Conservation (phyloP, 2,888 invertebrate species). For the Diachrysia chrysitis region DNA sequence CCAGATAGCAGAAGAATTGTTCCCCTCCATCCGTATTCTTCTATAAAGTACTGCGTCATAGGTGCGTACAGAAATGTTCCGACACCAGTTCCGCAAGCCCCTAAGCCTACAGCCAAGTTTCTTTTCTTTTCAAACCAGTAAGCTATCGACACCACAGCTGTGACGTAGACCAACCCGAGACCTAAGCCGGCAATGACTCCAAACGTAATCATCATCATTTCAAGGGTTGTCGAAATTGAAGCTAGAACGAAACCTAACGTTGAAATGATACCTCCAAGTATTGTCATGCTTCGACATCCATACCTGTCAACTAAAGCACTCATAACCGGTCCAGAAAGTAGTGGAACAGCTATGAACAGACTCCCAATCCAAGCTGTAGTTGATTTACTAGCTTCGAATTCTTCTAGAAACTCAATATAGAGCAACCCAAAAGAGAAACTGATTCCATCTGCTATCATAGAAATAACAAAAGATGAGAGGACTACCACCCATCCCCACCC, state of each 20-base stretch:
- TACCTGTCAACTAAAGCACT: slow-evolving; percentile 95
- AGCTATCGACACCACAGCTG: slow-evolving; percentile 96
- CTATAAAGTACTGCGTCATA: slow-evolving; percentile 93
- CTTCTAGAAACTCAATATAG: slow-evolving; percentile 94
- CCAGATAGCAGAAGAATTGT: slow-evolving; percentile 94
- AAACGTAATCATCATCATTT: slow-evolving; percentile 95
- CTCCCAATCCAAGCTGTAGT: slow-evolving; percentile 97
- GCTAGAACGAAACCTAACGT: slow-evolving; percentile 94
- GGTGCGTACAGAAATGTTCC: slow-evolving; percentile 97
- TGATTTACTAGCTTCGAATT: slow-evolving; percentile 94
- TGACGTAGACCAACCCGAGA: slow-evolving; percentile 95
- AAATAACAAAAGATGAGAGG: slow-evolving; percentile 94
- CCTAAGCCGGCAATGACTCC: slow-evolving; percentile 96
- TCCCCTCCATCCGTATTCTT: slow-evolving; percentile 95
- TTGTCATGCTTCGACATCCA: slow-evolving; percentile 94
- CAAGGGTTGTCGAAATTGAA: slow-evolving; percentile 92
- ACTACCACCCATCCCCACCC: slow-evolving; percentile 98
- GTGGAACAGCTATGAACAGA: slow-evolving; percentile 96
- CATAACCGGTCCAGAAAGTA: slow-evolving; percentile 95
- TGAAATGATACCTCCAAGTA: slow-evolving; percentile 92
- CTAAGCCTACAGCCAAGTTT: slow-evolving; percentile 95
- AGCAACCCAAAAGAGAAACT: slow-evolving; percentile 97
- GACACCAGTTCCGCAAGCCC: slow-evolving; percentile 96
- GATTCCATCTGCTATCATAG: slow-evolving; percentile 97
- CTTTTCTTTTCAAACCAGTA: slow-evolving; percentile 97